These are phyloP conservation scores for Philantomba maxwellii DNA, from an alignment of 2,113 vertebrate genomes.

Conservation along the genomic window DNA sequence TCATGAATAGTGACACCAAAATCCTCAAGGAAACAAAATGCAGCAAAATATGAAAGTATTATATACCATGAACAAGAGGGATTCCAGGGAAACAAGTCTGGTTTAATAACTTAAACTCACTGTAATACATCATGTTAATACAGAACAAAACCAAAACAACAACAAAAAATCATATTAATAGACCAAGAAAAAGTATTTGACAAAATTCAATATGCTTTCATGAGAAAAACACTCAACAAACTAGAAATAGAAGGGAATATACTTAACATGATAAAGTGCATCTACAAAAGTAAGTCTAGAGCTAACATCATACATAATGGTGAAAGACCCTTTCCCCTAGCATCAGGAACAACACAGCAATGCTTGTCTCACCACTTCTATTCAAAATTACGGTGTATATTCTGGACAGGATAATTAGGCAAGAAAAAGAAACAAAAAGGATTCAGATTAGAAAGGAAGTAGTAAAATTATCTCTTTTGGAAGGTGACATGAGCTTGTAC, in stretches of 20 bases:
- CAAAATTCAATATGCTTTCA: background rate
- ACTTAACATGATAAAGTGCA: background rate
- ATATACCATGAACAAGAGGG: background rate
- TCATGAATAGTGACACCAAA: background rate
- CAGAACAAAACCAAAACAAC: background rate
- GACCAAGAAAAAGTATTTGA: background rate
- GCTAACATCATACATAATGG: background rate
- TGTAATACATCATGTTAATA: background rate
- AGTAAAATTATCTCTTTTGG: background rate
- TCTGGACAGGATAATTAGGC: background rate
- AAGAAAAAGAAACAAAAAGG: background rate
- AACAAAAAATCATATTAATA: background rate
- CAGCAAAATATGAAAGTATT: background rate
- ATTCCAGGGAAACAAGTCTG: background rate
- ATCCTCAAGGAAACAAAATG: constrained; percentile 7
- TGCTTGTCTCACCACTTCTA: background rate
- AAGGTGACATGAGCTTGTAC: background rate
- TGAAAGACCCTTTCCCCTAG: background rate
- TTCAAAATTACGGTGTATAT: background rate
- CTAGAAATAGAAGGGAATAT: background rate
- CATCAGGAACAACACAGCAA: background rate
- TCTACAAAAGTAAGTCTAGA: background rate
- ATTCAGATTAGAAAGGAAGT: background rate
- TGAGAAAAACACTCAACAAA: background rate
- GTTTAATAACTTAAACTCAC: constrained; percentile 12